Evolutionary conservation across 2,888 invertebrate genomes (phyloP), one percentile per base, ranked within the genome.

Genomic region (Hemaris fuciformis): DNA sequence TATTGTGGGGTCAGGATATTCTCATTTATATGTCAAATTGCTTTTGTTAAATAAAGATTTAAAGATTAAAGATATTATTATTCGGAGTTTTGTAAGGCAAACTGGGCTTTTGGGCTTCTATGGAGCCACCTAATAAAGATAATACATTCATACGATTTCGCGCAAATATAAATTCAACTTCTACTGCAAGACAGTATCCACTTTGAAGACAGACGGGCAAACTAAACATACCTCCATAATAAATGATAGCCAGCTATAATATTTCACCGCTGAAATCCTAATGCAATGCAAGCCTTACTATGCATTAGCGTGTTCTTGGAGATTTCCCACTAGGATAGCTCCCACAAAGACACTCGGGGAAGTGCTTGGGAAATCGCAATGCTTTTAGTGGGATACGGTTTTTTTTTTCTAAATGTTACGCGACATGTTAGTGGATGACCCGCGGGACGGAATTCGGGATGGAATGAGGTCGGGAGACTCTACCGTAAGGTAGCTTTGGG

Each of bases 241-340:
- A 43, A 43, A 43, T 43, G 43, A 22, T 43, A 43, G 43, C 18
- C 20, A 43, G 13, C 31, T 7, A 53, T 27, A 53, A 53, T 53
- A 31, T 53, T 53, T 53, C 53, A 53, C 10, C 13, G 45, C n/a
- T 53, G 53, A 31, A 31, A 43, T 34, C 48, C 60, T 45, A 42
- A 22, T 58, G 60, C 62, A 63, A 57, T 58, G 61, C 61, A 58
- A 58, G 61, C 59, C n/a, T n/a, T n/a, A n/a, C n/a, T n/a, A 65
- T 63, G 62, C 62, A 65, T 63, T 65, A 63, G 59, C 63, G 53
- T 61, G 27, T 53, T 31, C 27, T 60, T 57, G 8, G 18, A 66
- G 66, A 66, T 66, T 66, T 66, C 66, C 64, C 66, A 27, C 20
- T 38, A 62, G 66, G 31, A 31, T 53, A 27, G 53, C 4, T n/a